Conservation (phyloP, 2,888 invertebrate genomes). For the Tuberolachnus salignus region DNA sequence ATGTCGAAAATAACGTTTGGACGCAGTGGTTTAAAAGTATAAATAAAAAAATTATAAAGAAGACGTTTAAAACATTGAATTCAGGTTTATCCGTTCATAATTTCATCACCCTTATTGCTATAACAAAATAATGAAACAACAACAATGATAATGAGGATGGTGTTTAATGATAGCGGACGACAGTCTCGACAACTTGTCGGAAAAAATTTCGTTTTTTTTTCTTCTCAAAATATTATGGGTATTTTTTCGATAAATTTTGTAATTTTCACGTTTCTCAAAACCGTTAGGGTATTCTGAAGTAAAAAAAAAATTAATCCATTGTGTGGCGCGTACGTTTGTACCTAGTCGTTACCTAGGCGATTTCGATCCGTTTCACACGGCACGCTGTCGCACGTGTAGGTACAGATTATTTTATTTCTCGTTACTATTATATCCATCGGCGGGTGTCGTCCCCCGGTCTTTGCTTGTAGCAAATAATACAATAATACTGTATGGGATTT, state of each 20-base stretch:
- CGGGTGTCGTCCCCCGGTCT: background rate
- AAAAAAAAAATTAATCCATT: background rate
- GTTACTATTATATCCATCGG: background rate
- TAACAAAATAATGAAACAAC: conserved; percentile 7
- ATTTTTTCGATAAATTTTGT: background rate
- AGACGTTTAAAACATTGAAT: background rate
- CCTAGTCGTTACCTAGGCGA: background rate
- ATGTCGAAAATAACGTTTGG: background rate
- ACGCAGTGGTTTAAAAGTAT: background rate
- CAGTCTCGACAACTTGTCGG: conserved; percentile 17
- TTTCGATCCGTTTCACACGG: background rate
- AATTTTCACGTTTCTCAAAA: background rate
- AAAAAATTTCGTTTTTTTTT: background rate
- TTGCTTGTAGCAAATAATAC: no score
- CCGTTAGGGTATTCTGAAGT: background rate
- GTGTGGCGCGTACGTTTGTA: no score
- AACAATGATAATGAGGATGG: conserved; percentile 8
- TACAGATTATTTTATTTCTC: background rate
- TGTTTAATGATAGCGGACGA: conserved; percentile 2
- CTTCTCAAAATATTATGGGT: background rate
- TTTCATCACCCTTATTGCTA: no score
- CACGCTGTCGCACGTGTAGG: background rate
- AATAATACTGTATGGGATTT: background rate
- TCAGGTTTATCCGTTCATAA: background rate
- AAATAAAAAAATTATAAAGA: background rate